Evolutionary conservation across 1,140 invertebrate species (phyloP).

Genomic region (Episyrphus balteatus): DNA sequence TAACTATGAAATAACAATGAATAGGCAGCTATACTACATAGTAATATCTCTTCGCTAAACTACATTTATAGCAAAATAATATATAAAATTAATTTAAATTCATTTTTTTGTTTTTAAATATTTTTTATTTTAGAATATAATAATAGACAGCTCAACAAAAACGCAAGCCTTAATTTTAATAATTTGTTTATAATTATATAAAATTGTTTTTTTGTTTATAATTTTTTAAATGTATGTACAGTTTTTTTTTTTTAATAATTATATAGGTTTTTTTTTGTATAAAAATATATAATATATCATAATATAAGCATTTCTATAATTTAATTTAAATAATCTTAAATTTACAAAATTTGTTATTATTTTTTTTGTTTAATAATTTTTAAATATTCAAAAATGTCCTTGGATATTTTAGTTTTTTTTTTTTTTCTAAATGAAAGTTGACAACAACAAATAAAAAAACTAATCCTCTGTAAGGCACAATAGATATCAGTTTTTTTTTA

Average conservation of each 20-base stretch:
- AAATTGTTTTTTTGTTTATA: too few relatives aligned
- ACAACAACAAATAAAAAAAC: conserved; percentile 7
- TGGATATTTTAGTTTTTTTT: conserved; percentile 8
- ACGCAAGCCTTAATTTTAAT: conserved; percentile 8
- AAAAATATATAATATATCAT: conserved; percentile 30
- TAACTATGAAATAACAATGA: neutral
- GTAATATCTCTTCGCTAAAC: neutral
- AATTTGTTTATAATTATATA: neutral
- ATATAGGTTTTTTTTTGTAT: conserved; percentile 21
- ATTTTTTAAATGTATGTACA: neutral
- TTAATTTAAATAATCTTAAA: conserved; percentile 30
- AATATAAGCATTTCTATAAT: conserved; percentile 33
- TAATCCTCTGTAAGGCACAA: conserved; percentile 28
- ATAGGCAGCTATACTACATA: too few relatives aligned
- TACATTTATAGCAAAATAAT: neutral
- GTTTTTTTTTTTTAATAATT: conserved; percentile 10
- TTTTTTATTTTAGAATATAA: neutral
- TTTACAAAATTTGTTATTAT: conserved; percentile 17
- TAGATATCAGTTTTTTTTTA: conserved; percentile 26
- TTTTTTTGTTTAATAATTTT: conserved; percentile 9
- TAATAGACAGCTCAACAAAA: conserved; percentile 9
- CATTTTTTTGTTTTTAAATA: neutral
- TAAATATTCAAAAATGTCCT: conserved; percentile 1
- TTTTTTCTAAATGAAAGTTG: conserved; percentile 10
- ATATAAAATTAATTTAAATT: too few relatives aligned